Base-by-base conservation (phyloP, 2,797 vertebrate genomes). In the Kryptolebias ocellatus region DNA sequence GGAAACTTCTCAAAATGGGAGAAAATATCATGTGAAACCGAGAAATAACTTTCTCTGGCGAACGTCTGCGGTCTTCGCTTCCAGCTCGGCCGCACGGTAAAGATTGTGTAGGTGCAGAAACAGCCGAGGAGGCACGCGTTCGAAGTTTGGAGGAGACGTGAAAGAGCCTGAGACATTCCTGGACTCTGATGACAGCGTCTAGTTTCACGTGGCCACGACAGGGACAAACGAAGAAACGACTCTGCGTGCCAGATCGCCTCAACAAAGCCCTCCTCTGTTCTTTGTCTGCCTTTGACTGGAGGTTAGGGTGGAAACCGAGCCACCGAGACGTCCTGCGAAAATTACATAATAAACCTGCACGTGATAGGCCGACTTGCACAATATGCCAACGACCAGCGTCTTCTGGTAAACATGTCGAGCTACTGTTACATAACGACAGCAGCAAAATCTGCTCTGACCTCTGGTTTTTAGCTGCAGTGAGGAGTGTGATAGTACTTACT, bases 401-500 rank as follows among this genome's bases (percentile, higher is more conserved):
- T 77, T 72, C 73, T 77, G 71, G 83, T 89, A 88, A 89, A 92
- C 81, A 86, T 20, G 20, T 16, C 37, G 29, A 60, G 45, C 31
- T 55, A 6, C 11, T 9, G 75, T 92, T 93, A 67, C 71, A 58
- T 81, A 93, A 92, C 56, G 71, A 62, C 67, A 78, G 60, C 60
- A 54, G 64, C 54, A 77, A 81, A 84, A 64, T 37, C 24, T 11
- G 63, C 57, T 31, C 55, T 53, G 68, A 77, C 68, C 76, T 76
- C 70, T 69, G 70, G 45, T 31, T 66, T 58, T 27, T 16, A 24
- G 18, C 46, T n/a, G 59, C 39, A 46, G 20, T 14, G 54, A 62
- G 66, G 63, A 68, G 70, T 62, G 76, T 29, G 67, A 71, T 64
- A 11, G 44, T 84, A 97, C 98, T 95, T 93, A 99, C 97, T 98